Evolutionary conservation across 2,888 invertebrate species (phyloP).

Genomic region (Dastarcus helophoroides): DNA sequence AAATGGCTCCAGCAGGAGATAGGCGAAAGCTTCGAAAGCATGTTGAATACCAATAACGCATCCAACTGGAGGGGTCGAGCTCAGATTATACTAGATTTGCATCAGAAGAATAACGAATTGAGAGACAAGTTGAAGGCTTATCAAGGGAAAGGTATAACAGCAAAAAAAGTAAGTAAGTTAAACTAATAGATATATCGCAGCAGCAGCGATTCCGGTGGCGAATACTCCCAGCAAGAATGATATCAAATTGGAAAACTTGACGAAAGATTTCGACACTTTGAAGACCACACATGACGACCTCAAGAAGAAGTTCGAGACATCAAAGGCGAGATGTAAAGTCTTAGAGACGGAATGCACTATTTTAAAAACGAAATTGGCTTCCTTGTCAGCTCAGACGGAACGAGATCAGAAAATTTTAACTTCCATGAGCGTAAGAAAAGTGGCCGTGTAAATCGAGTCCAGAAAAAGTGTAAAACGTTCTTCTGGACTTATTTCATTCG

Average conservation of each 20-base stretch:
- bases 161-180: slow-evolving; percentile 1
- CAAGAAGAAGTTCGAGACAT: slow-evolving; percentile 53
- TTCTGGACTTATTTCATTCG: too few relatives aligned
- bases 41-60: slow-evolving; percentile 46
- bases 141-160: slow-evolving; percentile 23
- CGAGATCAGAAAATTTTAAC: slow-evolving; percentile 44
- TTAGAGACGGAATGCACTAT: slow-evolving; percentile 52
- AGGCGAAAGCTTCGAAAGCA: slow-evolving; percentile 56
- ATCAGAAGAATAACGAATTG: slow-evolving; percentile 55
- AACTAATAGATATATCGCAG: not conserved
- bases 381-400: slow-evolving; percentile 50
- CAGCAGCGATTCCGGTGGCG: not conserved
- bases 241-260: slow-evolving; percentile 41
- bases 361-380: slow-evolving; percentile 47
- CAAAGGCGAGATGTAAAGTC: slow-evolving; percentile 55
- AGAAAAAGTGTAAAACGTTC: too few relatives aligned
- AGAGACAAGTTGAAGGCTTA: slow-evolving; percentile 45
- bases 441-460: too few relatives aligned
- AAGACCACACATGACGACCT: slow-evolving; percentile 47
- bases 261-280: slow-evolving; percentile 45
- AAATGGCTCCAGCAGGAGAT: slow-evolving; percentile 66
- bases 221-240: slow-evolving; percentile 14
- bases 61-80: slow-evolving; percentile 67
- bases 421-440: too few relatives aligned
- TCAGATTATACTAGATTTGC: slow-evolving; percentile 59